These are phyloP conservation scores for Nesometra sesokonis DNA, from an alignment of 35 echinoderm and acorn worm genomes.

Conservation along the genomic window DNA sequence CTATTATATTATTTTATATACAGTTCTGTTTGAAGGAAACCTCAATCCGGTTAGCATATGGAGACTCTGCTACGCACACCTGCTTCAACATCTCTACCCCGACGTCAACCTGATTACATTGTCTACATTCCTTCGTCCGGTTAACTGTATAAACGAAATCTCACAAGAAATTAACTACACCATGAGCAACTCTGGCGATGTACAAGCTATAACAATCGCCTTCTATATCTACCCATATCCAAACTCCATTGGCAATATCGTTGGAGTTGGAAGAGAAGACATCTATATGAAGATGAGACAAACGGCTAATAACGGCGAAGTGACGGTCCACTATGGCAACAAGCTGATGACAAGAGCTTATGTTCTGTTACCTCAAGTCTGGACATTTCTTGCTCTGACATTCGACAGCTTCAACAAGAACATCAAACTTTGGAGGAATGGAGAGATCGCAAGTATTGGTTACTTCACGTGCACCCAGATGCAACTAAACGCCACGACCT, in stretches of 20 bases:
- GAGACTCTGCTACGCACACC: no score
- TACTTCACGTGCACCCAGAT: neutral
- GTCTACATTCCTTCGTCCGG: no score
- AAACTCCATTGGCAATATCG: neutral
- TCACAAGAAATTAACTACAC: neutral
- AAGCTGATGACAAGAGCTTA: neutral
- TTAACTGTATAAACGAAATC: no score
- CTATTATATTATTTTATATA: no score
- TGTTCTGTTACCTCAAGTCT: neutral
- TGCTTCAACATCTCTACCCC: no score
- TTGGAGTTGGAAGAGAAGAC: neutral
- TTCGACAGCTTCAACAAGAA: neutral
- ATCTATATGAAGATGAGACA: neutral
- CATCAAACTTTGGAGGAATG: neutral
- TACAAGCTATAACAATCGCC: neutral
- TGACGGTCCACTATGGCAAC: neutral
- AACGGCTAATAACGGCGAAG: neutral
- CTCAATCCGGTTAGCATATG: no score
- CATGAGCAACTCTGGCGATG: neutral
- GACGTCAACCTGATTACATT: no score
- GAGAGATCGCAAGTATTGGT: neutral
- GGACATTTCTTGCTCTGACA: neutral
- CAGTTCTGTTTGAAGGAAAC: no score
- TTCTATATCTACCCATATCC: neutral
- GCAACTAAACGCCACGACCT: neutral